These are phyloP conservation scores for Huso huso DNA, from an alignment of 2,797 vertebrate genomes.

Conservation along the genomic window DNA sequence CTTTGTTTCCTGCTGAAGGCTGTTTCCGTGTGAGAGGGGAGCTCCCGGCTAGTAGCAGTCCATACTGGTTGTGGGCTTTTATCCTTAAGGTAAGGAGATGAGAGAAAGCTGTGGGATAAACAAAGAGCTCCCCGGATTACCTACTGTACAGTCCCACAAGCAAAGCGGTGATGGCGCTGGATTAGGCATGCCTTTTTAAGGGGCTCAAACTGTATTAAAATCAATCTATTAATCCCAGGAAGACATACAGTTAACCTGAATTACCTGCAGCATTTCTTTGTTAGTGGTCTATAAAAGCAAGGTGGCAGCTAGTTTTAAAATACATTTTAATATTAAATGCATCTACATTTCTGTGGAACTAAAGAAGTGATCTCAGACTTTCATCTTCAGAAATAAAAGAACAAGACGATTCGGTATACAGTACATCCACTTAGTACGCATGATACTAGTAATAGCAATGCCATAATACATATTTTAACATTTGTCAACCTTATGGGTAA, in stretches of 20 bases:
- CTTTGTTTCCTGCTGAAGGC: background rate
- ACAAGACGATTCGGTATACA: too few relatives aligned
- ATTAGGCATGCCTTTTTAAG: background rate
- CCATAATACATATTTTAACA: too few relatives aligned
- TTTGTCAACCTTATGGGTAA: too few relatives aligned
- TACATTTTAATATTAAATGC: too few relatives aligned
- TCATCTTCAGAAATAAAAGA: too few relatives aligned
- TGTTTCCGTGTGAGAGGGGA: background rate
- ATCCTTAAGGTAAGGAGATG: background rate
- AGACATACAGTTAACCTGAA: background rate
- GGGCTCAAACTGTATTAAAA: background rate
- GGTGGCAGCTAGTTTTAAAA: too few relatives aligned
- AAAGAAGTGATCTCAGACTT: too few relatives aligned
- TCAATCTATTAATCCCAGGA: background rate
- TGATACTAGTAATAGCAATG: too few relatives aligned
- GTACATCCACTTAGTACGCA: too few relatives aligned
- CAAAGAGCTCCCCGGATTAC: background rate
- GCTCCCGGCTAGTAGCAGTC: constrained; percentile 5
- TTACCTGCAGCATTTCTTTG: background rate
- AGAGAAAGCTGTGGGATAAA: constrained; percentile 9
- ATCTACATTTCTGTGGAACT: too few relatives aligned
- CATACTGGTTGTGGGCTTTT: background rate
- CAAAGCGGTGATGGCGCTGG: background rate
- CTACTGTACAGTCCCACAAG: background rate
- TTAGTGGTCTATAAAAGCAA: too few relatives aligned